Evolutionary conservation across 2,888 invertebrate genomes (phyloP).

Genomic region (Fragum sueziense): DNA sequence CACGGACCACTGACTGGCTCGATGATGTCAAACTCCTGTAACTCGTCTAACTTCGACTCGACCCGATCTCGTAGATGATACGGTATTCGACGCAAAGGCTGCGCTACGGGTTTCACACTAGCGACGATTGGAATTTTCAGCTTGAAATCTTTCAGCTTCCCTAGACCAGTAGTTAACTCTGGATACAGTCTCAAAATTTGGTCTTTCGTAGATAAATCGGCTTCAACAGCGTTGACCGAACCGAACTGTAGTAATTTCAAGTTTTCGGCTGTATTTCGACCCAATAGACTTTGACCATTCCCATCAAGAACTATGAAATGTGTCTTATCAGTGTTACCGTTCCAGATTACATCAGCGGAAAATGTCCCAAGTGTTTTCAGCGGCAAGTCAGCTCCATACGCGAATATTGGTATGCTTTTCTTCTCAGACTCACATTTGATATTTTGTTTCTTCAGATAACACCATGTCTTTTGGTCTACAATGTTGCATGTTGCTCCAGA

Average conservation of each 20-base stretch:
- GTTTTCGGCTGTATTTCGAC: constrained; percentile 3
- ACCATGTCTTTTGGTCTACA: constrained; percentile 13
- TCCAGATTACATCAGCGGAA: background rate
- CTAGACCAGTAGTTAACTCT: constrained; percentile 32
- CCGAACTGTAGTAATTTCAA: constrained; percentile 3
- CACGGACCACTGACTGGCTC: constrained; percentile 39
- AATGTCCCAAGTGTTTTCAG: constrained; percentile 27
- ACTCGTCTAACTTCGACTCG: constrained; percentile 26
- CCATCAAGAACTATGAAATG: constrained; percentile 36
- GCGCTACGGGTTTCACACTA: constrained; percentile 32
- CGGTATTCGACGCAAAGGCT: constrained; percentile 33
- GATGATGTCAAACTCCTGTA: constrained; percentile 38
- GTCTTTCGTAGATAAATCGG: background rate
- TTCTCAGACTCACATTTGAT: background rate
- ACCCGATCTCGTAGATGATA: constrained; percentile 36
- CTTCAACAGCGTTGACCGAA: background rate
- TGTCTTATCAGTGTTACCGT: background rate
- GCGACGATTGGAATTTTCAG: constrained; percentile 36
- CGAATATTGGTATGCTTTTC: constrained; percentile 9
- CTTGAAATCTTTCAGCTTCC: constrained; percentile 43
- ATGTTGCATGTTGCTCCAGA: background rate
- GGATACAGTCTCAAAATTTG: constrained; percentile 8
- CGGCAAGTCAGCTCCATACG: constrained; percentile 41
- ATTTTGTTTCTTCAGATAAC: background rate
- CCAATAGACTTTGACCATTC: constrained; percentile 27